Conservation (phyloP, 2,113 vertebrate species). For the Nycticryphes semicollaris region DNA sequence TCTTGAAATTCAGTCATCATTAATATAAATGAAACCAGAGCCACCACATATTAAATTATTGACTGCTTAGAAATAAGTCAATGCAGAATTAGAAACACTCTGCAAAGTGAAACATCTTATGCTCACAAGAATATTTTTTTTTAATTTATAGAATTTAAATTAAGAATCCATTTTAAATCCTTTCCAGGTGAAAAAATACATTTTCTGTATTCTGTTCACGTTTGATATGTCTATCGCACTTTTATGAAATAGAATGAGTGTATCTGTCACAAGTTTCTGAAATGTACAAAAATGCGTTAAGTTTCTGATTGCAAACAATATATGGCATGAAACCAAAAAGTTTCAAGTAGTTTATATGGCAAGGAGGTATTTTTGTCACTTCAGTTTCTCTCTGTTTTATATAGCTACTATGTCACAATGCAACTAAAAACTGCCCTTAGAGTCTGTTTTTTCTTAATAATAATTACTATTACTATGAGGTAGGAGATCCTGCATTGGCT, state of each 20-base stretch:
- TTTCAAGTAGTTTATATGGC: neutral
- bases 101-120: neutral
- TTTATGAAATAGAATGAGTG: neutral
- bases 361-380: neutral
- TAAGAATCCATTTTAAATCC: neutral
- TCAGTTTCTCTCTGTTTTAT: neutral
- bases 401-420: neutral
- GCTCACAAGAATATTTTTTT: neutral
- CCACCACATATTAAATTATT: neutral
- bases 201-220: neutral
- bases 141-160: neutral
- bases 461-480: neutral
- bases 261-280: neutral
- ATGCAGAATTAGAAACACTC: neutral
- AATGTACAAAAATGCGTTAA: neutral
- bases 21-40: neutral
- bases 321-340: neutral
- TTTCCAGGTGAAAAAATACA: neutral
- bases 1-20: neutral
- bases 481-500: neutral
- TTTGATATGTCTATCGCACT: neutral
- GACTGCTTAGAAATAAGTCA: neutral
- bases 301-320: neutral
- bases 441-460: neutral
- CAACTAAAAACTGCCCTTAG: neutral